Percentiles rank a stretch among this genome's conserved stretches.
Conservation (phyloP, 2,797 vertebrate species). For the Leuciscus waleckii region DNA sequence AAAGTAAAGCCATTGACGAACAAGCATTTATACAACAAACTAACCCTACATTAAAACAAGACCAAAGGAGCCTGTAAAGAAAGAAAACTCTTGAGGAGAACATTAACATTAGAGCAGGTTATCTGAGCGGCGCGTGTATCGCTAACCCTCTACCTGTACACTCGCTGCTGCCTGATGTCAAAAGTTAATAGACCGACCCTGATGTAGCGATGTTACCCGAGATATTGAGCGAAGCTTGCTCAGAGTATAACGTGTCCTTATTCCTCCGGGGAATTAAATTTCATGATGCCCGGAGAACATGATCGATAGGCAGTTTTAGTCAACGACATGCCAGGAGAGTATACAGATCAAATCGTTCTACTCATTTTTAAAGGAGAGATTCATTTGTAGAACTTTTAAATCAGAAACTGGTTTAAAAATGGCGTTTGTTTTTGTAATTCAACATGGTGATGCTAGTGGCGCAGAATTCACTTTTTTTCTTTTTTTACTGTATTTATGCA, state of each 20-base stretch:
- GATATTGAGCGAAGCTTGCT: conserved; percentile 31
- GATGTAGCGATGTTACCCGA: conserved; percentile 28
- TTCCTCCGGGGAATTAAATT: conserved; percentile 34
- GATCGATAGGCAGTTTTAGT: neutral
- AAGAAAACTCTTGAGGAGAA: neutral
- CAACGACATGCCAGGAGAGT: neutral
- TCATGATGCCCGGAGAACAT: conserved; percentile 32
- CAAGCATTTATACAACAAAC: conserved; percentile 6
- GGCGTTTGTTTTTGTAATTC: neutral
- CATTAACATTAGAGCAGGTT: conserved; percentile 33
- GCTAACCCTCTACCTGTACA: conserved; percentile 17
- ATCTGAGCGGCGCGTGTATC: neutral
- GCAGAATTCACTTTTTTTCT: neutral
- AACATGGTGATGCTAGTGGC: too few species aligned
- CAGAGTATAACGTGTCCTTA: conserved; percentile 19
- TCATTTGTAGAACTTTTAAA: neutral
- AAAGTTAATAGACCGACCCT: conserved; percentile 37
- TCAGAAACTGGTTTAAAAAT: neutral
- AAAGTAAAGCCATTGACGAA: neutral
- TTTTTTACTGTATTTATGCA: neutral
- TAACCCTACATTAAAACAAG: conserved; percentile 4
- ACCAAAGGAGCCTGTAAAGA: conserved; percentile 10
- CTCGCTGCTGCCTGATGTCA: conserved; percentile 1
- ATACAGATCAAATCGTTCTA: neutral
- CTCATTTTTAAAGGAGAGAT: neutral